Evolutionary conservation across 2,888 invertebrate genomes (phyloP).

Genomic region (Lathronympha strigana): DNA sequence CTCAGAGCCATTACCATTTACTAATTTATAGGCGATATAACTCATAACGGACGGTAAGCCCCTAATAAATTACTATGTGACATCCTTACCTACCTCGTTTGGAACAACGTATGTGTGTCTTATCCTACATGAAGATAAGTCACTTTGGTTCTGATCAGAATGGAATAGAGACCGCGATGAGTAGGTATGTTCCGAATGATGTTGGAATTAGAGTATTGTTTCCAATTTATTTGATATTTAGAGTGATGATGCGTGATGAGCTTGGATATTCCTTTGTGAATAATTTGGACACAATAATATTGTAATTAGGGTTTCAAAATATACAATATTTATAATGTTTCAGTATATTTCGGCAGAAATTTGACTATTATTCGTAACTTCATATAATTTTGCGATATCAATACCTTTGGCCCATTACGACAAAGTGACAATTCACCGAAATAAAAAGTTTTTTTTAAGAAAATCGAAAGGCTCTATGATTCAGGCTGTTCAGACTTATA

Average conservation of each 20-base stretch:
- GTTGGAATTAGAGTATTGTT: constrained; percentile 24
- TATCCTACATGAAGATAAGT: background rate
- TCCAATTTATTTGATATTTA: constrained; percentile 14
- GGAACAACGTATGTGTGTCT: background rate
- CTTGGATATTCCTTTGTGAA: background rate
- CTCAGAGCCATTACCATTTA: constrained; percentile 24
- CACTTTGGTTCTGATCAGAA: background rate
- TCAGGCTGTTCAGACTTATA: too few species aligned
- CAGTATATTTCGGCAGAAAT: too few species aligned
- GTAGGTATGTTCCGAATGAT: constrained; percentile 1
- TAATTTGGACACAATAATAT: background rate
- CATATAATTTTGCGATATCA: too few species aligned
- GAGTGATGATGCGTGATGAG: constrained; percentile 1
- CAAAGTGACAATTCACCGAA: too few species aligned
- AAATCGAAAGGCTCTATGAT: too few species aligned
- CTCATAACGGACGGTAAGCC: constrained; percentile 68
- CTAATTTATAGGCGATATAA: constrained; percentile 50
- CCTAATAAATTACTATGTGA: constrained; percentile 73
- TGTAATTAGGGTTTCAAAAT: too few species aligned
- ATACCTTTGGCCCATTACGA: too few species aligned
- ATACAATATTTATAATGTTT: too few species aligned
- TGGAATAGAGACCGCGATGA: constrained; percentile 4
- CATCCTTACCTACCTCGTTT: constrained; percentile 51
- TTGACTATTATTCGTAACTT: too few species aligned
- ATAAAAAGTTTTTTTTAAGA: too few species aligned